Evolutionary conservation across 2,888 invertebrate species (phyloP).

Genomic region (Aphodius sticticus): DNA sequence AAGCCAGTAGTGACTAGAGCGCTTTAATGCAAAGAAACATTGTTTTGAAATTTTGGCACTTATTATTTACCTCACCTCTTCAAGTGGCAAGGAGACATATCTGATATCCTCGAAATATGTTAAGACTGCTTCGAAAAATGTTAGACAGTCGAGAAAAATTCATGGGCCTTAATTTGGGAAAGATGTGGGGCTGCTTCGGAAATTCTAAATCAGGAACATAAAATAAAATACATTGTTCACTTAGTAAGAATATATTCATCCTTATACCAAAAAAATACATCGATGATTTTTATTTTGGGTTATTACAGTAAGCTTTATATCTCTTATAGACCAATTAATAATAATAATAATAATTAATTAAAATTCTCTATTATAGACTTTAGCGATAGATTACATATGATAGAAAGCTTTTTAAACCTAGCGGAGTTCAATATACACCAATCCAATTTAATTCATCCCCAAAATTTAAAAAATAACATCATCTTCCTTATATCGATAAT

Average conservation of each 20-base stretch:
- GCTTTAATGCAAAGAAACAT: too few relatives aligned
- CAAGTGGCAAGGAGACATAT: too few relatives aligned
- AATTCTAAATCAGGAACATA: not conserved
- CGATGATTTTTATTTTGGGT: conserved; percentile 11
- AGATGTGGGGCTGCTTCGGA: too few relatives aligned
- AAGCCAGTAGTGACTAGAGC: too few relatives aligned
- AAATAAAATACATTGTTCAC: not conserved
- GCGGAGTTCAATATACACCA: not conserved
- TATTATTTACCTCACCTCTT: too few relatives aligned
- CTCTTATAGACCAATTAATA: not conserved
- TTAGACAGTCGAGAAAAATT: too few relatives aligned
- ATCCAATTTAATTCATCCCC: not conserved
- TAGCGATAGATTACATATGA: not conserved
- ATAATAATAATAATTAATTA: not conserved
- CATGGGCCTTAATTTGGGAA: too few relatives aligned
- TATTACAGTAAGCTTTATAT: not conserved
- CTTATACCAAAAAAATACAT: conserved; percentile 24
- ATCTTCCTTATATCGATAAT: not conserved
- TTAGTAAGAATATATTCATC: conserved; percentile 20
- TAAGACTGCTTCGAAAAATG: too few relatives aligned
- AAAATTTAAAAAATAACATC: not conserved
- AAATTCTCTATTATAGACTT: not conserved
- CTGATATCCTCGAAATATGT: too few relatives aligned
- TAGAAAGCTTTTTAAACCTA: not conserved
- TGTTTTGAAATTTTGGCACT: too few relatives aligned